phyloP scores from a whole-genome alignment of 2,888 invertebrate genomes.

The Syrphus vitripennis region DNA sequence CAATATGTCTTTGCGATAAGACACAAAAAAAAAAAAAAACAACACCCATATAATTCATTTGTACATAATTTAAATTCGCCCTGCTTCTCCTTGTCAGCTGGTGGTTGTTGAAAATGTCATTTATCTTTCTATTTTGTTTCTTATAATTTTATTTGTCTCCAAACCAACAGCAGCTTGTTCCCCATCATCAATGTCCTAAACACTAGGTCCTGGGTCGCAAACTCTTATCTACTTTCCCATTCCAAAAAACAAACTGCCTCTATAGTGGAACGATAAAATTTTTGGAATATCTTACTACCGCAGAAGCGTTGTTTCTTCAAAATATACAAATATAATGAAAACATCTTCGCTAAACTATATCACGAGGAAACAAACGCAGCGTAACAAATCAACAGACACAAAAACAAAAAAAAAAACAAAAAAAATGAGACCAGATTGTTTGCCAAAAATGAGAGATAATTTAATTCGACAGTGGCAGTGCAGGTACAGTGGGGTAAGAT shows the following conservation, averaged over 20 bases:
- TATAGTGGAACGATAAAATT: constrained; percentile 31
- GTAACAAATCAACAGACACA: constrained; percentile 69
- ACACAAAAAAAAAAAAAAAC: not conserved
- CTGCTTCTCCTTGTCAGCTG: constrained; percentile 52
- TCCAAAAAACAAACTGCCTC: not conserved
- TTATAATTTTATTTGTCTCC: constrained; percentile 1
- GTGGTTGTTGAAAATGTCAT: constrained; percentile 23
- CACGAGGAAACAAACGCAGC: constrained; percentile 27
- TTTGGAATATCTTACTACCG: constrained; percentile 48
- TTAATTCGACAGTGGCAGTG: not conserved
- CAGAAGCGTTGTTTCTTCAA: not conserved
- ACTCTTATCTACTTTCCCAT: constrained; percentile 43
- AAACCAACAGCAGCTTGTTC: not conserved
- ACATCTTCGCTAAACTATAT: constrained; percentile 59
- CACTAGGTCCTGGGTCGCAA: constrained; percentile 19
- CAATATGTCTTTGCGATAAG: constrained; percentile 23
- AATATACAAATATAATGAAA: constrained; percentile 49
- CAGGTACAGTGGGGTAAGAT: not conserved
- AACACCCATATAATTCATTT: constrained; percentile 27
- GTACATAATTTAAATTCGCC: constrained; percentile 51
- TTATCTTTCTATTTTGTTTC: constrained; percentile 26
- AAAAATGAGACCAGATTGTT: constrained; percentile 59
- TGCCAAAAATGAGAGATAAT: constrained; percentile 59
- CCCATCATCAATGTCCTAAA: not conserved
- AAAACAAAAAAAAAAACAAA: no score